phyloP scores from a whole-genome alignment of 1,140 invertebrate species.

The Oryctes rhinoceros region DNA sequence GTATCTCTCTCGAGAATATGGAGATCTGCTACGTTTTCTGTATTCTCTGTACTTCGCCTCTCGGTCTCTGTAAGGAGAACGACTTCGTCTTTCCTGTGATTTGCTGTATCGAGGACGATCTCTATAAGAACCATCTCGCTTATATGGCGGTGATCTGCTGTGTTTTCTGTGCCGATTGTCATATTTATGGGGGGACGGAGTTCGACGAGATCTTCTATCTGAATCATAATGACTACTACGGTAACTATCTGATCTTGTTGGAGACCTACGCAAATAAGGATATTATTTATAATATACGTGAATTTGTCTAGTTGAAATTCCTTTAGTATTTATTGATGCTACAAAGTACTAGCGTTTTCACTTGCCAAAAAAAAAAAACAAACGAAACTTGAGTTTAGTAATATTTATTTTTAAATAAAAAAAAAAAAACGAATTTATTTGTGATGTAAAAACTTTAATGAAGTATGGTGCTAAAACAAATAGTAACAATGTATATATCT shows the following conservation, averaged over 20 bases:
- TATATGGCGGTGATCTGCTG: background rate
- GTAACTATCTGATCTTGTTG: constrained; percentile 9
- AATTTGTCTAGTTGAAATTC: too few species aligned
- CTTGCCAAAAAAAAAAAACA: too few species aligned
- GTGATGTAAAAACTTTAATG: too few species aligned
- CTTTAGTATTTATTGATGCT: too few species aligned
- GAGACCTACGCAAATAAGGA: background rate
- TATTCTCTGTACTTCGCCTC: background rate
- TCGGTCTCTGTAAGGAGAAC: background rate
- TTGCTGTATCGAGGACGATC: background rate
- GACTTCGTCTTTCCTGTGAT: constrained; percentile 3
- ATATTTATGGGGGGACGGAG: background rate
- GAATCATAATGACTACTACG: constrained; percentile 9
- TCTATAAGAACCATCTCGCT: background rate
- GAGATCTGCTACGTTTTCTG: background rate
- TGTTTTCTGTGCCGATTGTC: background rate
- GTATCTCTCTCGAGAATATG: background rate
- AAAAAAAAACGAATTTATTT: too few species aligned
- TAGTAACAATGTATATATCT: too few species aligned
- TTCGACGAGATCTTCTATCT: background rate
- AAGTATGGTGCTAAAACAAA: too few species aligned
- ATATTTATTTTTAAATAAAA: too few species aligned
- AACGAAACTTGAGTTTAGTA: too few species aligned
- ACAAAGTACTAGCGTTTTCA: too few species aligned
- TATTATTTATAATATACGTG: too few species aligned